Evolutionary conservation across 2,113 vertebrate species (phyloP).

Genomic region (Cryptomyrus ogoouensis): DNA sequence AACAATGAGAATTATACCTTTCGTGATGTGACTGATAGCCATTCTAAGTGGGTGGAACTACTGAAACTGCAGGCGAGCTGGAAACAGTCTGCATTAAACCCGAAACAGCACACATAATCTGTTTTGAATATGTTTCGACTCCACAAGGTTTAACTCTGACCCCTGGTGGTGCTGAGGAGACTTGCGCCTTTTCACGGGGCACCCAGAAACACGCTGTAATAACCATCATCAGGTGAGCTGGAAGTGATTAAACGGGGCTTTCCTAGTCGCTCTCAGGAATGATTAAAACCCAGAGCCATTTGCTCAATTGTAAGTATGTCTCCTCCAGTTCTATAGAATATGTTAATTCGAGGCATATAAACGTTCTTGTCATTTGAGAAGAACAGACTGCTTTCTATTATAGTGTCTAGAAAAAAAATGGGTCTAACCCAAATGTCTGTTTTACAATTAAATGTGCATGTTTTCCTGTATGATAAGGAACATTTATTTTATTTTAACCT

Average conservation of each 20-base stretch:
- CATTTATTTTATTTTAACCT: slow-evolving; percentile 1
- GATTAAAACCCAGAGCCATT: neutral
- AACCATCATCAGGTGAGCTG: neutral
- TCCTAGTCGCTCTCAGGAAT: neutral
- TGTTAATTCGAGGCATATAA: neutral
- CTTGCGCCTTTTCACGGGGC: neutral
- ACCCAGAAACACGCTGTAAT: neutral
- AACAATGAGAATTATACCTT: neutral
- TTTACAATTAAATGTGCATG: neutral
- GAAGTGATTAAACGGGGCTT: neutral
- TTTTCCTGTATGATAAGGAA: neutral
- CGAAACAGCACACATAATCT: neutral
- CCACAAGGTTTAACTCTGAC: neutral
- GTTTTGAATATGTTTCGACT: neutral
- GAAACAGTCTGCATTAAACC: neutral
- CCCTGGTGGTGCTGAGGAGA: neutral
- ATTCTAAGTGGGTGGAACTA: neutral
- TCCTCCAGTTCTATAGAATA: neutral
- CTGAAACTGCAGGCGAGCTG: neutral
- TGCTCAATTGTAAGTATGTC: neutral
- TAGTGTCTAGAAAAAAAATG: neutral
- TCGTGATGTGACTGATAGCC: neutral
- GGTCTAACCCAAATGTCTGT: neutral
- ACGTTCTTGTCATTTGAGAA: neutral
- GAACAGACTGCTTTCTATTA: neutral